phyloP scores from a whole-genome alignment of 2,113 vertebrate species.

The human region DNA sequence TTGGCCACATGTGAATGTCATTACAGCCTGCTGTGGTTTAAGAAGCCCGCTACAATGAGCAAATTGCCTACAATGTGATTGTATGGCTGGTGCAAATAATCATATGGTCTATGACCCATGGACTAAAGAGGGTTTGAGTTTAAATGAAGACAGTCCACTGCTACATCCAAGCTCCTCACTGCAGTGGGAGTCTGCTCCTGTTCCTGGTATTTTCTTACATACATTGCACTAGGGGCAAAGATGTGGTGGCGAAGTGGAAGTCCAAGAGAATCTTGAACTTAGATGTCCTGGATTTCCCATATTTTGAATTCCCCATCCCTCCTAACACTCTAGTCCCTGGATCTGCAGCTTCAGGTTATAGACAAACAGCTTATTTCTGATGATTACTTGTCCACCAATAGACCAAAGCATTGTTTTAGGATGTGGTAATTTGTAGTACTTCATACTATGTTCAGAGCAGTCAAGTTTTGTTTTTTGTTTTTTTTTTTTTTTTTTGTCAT shows the following conservation, averaged over 20 bases:
- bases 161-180: neutral
- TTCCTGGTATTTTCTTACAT: neutral
- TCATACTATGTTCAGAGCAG: neutral
- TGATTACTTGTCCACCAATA: neutral
- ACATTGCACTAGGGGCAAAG: neutral
- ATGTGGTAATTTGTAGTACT: neutral
- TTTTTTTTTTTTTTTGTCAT: neutral
- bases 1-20: neutral
- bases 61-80: neutral
- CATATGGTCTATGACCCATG: too few relatives aligned
- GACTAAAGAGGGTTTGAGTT: neutral
- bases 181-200: neutral
- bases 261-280: neutral
- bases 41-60: neutral
- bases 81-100: neutral
- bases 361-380: neutral
- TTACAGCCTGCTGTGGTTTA: neutral
- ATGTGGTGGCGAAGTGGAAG: neutral
- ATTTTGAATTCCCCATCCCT: neutral
- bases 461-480: neutral
- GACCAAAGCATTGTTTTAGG: neutral
- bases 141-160: neutral
- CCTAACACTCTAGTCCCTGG: neutral
- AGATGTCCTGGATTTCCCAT: neutral
- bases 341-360: neutral